Conservation (phyloP, 2,113 vertebrate species). For the Crotalus horridus region DNA sequence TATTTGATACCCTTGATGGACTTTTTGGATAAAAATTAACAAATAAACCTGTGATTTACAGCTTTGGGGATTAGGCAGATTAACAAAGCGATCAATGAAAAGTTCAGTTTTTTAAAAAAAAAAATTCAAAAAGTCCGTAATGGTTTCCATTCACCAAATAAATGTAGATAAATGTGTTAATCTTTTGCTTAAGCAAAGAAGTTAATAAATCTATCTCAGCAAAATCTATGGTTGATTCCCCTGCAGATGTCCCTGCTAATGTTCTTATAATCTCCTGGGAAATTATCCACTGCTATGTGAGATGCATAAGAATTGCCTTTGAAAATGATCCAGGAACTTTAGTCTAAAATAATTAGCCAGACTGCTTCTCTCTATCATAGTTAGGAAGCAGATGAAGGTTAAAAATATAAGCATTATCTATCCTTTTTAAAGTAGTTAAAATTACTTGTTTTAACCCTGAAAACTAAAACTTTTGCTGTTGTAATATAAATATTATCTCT, state of each 20-base stretch:
- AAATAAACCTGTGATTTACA: too few relatives aligned
- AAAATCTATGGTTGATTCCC: background rate
- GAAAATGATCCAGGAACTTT: background rate
- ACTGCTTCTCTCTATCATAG: background rate
- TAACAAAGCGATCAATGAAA: too few relatives aligned
- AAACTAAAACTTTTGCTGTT: background rate
- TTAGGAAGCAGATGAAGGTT: background rate
- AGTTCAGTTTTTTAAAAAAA: too few relatives aligned
- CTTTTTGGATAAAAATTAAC: too few relatives aligned
- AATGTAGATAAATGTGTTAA: too few relatives aligned
- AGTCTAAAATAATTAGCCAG: background rate
- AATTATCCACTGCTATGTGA: background rate
- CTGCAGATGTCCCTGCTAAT: background rate
- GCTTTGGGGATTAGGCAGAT: too few relatives aligned
- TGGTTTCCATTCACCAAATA: too few relatives aligned
- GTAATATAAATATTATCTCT: background rate
- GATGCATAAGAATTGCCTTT: background rate
- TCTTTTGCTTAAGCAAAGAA: too few relatives aligned
- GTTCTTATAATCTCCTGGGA: background rate
- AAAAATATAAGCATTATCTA: background rate
- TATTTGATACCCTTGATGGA: too few relatives aligned
- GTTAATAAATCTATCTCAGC: too few relatives aligned
- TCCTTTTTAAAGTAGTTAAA: background rate
- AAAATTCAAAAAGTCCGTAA: too few relatives aligned
- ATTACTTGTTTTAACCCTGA: background rate